Base-by-base conservation (phyloP, 1,140 invertebrate genomes). In the Micrasema minimum region DNA sequence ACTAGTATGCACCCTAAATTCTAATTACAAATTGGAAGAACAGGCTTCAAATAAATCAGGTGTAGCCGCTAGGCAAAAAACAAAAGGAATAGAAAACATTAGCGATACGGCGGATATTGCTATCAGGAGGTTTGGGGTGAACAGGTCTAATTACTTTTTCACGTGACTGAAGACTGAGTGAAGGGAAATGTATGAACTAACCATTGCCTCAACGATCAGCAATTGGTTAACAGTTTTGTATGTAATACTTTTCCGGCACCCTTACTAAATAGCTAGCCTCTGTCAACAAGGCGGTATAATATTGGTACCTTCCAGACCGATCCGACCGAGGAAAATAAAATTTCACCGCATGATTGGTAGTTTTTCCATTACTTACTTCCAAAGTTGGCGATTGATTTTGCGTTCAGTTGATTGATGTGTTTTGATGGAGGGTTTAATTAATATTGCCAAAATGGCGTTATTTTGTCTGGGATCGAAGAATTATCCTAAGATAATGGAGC, bases 121-220 rank as follows among this genome's bases (percentile, higher is more conserved):
- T 71, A 74, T 74, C 72, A 74, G 66, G 67, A 74, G 57, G 37
- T 50, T 55, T 41, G 20, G 59, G 66, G 65, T 43, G 43, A 69
- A 66, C 64, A 66, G 66, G 71, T 66, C 73, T 75, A 75, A 75
- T 75, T 75, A 71, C 69, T 75, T 71, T 71, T 57, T 75, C 73
- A 71, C 73, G 73, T 75, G 73, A 75, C 73, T 51, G 61, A 69
- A 75, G 62, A 69, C 46, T 59, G 55, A 51, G 69, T 37, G 26
- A 57, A 38, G 62, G 65, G 68, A 71, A 74, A 74, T 71, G 71
- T 55, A 68, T 71, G 65, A 68, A 64, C 68, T 50, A 64, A 46
- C 55, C 57, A 68, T 41, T 59, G 48, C 35, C 72, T 65, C 68
- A 55, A 31, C 66, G 59, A 64, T 22, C 59, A 64, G 59, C 41